A percentile compares a stretch with the other conserved stretches of the same genome.
These are phyloP conservation scores for Montipora capitata DNA, from an alignment of 92 coral and sea anemone species.

Conservation along the genomic window DNA sequence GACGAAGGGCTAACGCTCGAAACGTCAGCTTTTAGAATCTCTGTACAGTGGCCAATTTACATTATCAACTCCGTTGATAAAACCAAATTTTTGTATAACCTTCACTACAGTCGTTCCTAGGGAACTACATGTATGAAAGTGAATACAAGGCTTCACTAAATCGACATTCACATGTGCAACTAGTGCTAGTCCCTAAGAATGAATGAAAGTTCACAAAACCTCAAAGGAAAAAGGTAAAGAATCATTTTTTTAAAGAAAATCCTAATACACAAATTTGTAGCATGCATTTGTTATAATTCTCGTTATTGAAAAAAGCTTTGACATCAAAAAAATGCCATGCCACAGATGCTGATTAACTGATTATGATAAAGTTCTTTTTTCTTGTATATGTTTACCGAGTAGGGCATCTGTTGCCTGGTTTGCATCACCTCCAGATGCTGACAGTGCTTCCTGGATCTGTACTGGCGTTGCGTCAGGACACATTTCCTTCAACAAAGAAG, in stretches of 20 bases:
- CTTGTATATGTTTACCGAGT: slow-evolving; percentile 6
- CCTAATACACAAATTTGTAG: slow-evolving; percentile 30
- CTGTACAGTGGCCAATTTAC: too few relatives aligned
- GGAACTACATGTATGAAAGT: slow-evolving; percentile 32
- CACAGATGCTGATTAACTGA: slow-evolving; percentile 13
- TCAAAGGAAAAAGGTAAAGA: slow-evolving; percentile 24
- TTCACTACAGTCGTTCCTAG: slow-evolving; percentile 30
- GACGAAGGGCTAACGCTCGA: too few relatives aligned
- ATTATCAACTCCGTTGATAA: too few relatives aligned
- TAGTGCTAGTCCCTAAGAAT: slow-evolving; percentile 25
- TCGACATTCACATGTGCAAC: slow-evolving; percentile 25
- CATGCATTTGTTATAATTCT: slow-evolving; percentile 31
- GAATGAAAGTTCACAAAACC: slow-evolving; percentile 31
- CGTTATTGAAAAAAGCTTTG: slow-evolving; percentile 22
- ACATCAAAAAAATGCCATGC: slow-evolving; percentile 15
- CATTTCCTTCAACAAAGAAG: slow-evolving; percentile 43
- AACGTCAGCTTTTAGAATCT: too few relatives aligned
- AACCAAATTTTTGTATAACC: too few relatives aligned
- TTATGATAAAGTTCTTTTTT: slow-evolving; percentile 6
- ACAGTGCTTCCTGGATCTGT: slow-evolving; percentile 43
- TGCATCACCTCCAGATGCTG: slow-evolving; percentile 28
- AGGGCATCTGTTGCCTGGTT: slow-evolving; percentile 22
- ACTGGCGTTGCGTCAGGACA: slow-evolving; percentile 48
- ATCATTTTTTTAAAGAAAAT: slow-evolving; percentile 21
- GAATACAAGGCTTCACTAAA: slow-evolving; percentile 30